These are phyloP conservation scores for Mallateleia sp. DNA, from an alignment of 2,888 invertebrate species.

Conservation along the genomic window DNA sequence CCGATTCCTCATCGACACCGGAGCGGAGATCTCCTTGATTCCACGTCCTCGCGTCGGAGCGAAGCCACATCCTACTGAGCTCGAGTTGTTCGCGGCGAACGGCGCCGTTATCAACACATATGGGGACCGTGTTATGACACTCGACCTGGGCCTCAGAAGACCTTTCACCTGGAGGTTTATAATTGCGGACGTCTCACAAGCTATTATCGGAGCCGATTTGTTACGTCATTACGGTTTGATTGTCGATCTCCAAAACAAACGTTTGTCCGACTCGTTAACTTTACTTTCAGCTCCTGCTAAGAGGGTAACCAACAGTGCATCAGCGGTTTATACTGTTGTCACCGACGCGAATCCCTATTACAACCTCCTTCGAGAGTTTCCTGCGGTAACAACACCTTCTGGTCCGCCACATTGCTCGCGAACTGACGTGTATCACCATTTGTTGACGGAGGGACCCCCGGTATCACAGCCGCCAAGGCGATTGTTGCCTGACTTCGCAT, in stretches of 20 bases:
- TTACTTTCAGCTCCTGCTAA: neutral
- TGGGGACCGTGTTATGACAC: neutral
- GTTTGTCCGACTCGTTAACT: neutral
- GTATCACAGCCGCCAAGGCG: conserved; percentile 60
- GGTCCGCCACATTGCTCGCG: neutral
- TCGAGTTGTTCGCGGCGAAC: neutral
- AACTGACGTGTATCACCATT: conserved; percentile 7
- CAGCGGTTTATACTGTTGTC: neutral
- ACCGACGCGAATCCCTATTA: neutral
- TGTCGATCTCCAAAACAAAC: neutral
- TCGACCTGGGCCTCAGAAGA: neutral
- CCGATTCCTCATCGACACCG: conserved; percentile 1
- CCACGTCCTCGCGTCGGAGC: neutral
- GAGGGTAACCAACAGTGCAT: neutral
- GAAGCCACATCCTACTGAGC: neutral
- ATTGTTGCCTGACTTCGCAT: neutral
- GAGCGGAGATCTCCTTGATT: neutral
- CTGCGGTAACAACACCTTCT: conserved; percentile 3
- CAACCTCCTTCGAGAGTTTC: conserved; percentile 6
- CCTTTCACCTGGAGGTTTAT: neutral
- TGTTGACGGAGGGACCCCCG: conserved; percentile 12
- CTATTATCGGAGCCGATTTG: neutral
- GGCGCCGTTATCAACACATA: neutral
- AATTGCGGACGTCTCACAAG: neutral
- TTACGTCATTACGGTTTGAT: neutral